Evolutionary conservation across 2,113 vertebrate genomes (phyloP).

Genomic region (Cynopterus brachyotis): DNA sequence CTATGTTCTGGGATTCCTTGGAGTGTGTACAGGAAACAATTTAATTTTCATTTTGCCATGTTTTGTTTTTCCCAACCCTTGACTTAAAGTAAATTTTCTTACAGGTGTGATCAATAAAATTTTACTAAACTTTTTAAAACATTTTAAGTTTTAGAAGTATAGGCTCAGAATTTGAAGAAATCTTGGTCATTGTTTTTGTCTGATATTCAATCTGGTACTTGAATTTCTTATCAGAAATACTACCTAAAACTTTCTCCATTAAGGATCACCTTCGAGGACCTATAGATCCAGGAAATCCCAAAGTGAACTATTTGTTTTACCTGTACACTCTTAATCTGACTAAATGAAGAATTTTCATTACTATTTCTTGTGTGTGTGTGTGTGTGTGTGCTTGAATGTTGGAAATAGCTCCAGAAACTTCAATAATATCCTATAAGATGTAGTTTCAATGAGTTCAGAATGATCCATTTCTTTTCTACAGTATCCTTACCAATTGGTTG

Average conservation of each 20-base stretch:
- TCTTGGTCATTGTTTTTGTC: background rate
- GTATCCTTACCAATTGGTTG: background rate
- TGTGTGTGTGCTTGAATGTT: background rate
- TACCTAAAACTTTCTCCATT: background rate
- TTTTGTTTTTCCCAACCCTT: background rate
- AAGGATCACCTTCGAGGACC: background rate
- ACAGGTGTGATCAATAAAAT: background rate
- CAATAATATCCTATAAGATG: background rate
- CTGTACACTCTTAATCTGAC: background rate
- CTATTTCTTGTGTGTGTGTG: background rate
- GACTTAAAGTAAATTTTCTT: background rate
- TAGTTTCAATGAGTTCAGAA: background rate
- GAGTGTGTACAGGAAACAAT: background rate
- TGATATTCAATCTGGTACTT: background rate
- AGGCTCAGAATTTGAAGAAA: background rate
- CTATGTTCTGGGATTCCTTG: background rate
- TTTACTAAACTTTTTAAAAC: background rate
- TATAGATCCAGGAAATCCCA: background rate
- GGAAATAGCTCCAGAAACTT: background rate
- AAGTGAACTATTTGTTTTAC: background rate
- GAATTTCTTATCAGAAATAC: background rate
- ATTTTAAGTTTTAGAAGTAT: background rate
- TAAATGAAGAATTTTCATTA: background rate
- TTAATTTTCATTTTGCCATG: background rate
- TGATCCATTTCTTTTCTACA: background rate